Evolutionary conservation across 2,113 vertebrate species (phyloP).

Genomic region (Meleagris gallopavo): DNA sequence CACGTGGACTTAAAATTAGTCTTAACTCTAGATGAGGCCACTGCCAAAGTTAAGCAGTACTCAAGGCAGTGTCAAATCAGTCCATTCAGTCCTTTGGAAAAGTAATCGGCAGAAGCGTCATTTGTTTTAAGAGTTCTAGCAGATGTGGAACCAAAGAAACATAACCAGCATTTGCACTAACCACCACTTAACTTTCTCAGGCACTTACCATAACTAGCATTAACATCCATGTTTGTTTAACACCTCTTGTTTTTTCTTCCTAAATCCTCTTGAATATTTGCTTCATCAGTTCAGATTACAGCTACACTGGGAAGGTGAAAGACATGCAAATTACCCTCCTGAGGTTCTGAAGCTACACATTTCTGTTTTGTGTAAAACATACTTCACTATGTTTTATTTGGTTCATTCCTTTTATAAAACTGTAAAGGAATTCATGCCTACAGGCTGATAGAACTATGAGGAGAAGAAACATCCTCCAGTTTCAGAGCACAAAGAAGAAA

Average conservation of each 20-base stretch:
- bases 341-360: neutral
- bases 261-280: neutral
- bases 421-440: neutral
- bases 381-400: neutral
- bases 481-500: neutral
- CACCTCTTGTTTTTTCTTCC: neutral
- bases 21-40: neutral
- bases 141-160: neutral
- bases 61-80: neutral
- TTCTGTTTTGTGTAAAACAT: neutral
- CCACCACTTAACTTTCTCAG: neutral
- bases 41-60: neutral
- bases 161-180: neutral
- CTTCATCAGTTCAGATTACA: neutral
- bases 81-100: neutral
- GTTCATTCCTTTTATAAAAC: neutral
- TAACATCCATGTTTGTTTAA: neutral
- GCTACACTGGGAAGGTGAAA: neutral
- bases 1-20: neutral
- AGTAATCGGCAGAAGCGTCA: neutral
- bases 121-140: neutral
- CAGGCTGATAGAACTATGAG: neutral
- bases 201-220: neutral
- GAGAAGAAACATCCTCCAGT: neutral
- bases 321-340: neutral